phyloP scores from a whole-genome alignment of 2,797 vertebrate genomes.

The Austrolebias charrua region DNA sequence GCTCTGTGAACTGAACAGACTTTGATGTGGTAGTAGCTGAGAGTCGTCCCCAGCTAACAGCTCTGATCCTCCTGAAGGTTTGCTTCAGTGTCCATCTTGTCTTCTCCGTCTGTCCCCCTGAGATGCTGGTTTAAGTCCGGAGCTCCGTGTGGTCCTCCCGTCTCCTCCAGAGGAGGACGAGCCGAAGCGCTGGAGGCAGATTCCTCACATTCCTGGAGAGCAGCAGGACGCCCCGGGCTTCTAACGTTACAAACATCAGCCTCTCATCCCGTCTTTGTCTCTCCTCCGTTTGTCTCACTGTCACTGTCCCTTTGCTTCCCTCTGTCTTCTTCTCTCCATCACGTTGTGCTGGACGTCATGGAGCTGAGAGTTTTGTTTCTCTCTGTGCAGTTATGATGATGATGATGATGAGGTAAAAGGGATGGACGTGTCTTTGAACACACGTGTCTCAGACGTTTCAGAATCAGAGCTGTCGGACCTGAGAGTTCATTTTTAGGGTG shows the following conservation, averaged over 20 bases:
- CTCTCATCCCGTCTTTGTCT: slow-evolving; percentile 38
- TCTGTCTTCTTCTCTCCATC: slow-evolving; percentile 19
- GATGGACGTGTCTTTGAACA: not conserved
- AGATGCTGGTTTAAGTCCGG: no score
- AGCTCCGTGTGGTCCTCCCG: slow-evolving; percentile 23
- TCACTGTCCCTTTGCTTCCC: slow-evolving; percentile 18
- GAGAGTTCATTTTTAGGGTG: no score
- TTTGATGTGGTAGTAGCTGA: no score
- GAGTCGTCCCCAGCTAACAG: no score
- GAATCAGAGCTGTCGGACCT: no score
- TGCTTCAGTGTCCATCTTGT: no score
- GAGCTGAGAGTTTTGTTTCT: slow-evolving; percentile 11
- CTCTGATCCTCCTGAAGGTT: no score
- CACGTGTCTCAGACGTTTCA: no score
- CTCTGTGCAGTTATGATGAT: slow-evolving; percentile 2
- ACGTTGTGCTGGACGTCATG: slow-evolving; percentile 13
- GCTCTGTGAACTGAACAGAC: no score
- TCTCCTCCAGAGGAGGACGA: slow-evolving; percentile 47
- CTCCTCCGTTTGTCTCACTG: slow-evolving; percentile 26
- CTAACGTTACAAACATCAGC: slow-evolving; percentile 64
- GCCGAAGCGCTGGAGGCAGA: slow-evolving; percentile 61
- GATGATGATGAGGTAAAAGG: no score
- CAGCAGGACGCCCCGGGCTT: slow-evolving; percentile 59
- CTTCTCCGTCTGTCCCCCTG: no score
- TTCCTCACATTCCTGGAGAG: slow-evolving; percentile 68